Conservation (phyloP, 2,888 invertebrate genomes). For the Synanthedon tipuliformis region DNA sequence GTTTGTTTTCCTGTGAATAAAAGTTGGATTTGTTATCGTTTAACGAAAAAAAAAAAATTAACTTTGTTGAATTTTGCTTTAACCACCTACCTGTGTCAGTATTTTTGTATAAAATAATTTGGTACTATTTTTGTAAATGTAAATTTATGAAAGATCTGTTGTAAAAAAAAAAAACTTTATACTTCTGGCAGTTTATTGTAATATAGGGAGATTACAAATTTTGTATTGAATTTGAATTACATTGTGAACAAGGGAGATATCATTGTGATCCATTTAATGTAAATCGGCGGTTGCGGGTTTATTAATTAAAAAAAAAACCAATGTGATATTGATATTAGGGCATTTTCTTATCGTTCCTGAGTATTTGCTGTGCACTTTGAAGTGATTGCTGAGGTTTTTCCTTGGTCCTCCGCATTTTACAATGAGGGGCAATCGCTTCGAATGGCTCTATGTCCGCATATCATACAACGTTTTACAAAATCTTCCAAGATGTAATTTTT, state of each 20-base stretch:
- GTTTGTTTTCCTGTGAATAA: neutral
- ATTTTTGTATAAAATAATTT: neutral
- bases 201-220: neutral
- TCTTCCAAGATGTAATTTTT: no score
- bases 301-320: slow-evolving; percentile 17
- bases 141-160: neutral
- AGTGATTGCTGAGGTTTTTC: slow-evolving; percentile 1
- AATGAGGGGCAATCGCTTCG: neutral
- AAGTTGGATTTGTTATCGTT: neutral
- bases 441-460: neutral
- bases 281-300: slow-evolving; percentile 23
- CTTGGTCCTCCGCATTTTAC: neutral
- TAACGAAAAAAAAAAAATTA: neutral
- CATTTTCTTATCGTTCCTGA: slow-evolving; percentile 2
- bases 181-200: slow-evolving; percentile 1
- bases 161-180: neutral
- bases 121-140: neutral
- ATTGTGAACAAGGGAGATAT: slow-evolving; percentile 34
- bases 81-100: neutral
- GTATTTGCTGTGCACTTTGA: neutral
- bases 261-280: slow-evolving; percentile 50
- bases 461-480: no score
- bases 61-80: neutral
- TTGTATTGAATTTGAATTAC: neutral
- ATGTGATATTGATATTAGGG: slow-evolving; percentile 40